Conservation (phyloP, 2,888 invertebrate species). For the Herminia tarsipennalis region DNA sequence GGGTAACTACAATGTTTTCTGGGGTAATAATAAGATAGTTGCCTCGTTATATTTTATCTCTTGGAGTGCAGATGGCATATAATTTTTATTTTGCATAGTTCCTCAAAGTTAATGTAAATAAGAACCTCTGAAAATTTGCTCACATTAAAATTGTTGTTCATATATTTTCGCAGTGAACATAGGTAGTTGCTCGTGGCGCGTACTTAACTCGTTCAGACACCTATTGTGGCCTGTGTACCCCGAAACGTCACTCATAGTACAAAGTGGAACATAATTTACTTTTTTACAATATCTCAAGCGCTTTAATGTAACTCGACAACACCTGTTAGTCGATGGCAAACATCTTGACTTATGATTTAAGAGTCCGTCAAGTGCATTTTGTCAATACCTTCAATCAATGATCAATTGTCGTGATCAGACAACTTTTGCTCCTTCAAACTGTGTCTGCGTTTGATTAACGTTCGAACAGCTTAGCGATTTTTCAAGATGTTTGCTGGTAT, state of each 20-base stretch:
- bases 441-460: too few species aligned
- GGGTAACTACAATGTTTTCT: too few species aligned
- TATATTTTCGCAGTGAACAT: not conserved
- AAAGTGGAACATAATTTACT: conserved; percentile 35
- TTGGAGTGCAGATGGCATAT: too few species aligned
- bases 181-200: conserved; percentile 2
- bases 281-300: not conserved
- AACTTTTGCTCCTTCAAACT: too few species aligned
- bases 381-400: too few species aligned
- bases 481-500: too few species aligned
- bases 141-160: not conserved
- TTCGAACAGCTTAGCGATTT: too few species aligned
- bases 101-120: not conserved
- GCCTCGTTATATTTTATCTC: not conserved
- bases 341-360: too few species aligned
- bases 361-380: too few species aligned
- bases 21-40: too few species aligned
- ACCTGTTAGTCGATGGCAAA: not conserved
- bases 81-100: too few species aligned
- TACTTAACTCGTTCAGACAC: conserved; percentile 15
- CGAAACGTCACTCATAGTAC: conserved; percentile 40
- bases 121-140: not conserved
- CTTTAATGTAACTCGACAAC: conserved; percentile 6
- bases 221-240: conserved; percentile 11
- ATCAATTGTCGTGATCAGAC: too few species aligned